phyloP scores from a whole-genome alignment of 2,888 invertebrate species.

The Brenthis ino region DNA sequence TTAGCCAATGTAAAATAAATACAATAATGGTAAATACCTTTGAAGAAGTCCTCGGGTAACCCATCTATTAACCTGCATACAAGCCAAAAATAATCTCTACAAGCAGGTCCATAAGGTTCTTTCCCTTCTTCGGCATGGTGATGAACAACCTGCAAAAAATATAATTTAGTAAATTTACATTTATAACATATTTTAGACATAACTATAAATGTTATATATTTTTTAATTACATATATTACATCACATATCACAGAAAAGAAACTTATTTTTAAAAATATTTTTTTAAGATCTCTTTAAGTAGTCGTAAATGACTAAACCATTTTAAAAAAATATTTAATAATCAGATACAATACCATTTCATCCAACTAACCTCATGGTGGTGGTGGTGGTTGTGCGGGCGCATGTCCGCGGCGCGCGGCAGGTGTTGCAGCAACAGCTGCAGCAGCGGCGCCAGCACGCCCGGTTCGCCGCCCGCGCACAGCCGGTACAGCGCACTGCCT shows the following conservation, averaged over 20 bases:
- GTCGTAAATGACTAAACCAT: too few species aligned
- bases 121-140: constrained; percentile 90
- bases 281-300: too few species aligned
- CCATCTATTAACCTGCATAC: constrained; percentile 94
- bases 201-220: too few species aligned
- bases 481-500: constrained; percentile 94
- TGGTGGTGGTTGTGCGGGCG: constrained; percentile 79
- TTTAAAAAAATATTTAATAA: too few species aligned
- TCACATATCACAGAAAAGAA: neutral
- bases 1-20: neutral
- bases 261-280: too few species aligned
- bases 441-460: constrained; percentile 89
- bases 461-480: constrained; percentile 89
- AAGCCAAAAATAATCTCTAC: constrained; percentile 97
- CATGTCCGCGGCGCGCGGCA: constrained; percentile 93
- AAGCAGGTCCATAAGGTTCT: constrained; percentile 96
- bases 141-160: constrained; percentile 71
- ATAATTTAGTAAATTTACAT: neutral
- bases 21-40: constrained; percentile 67
- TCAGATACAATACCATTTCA: too few species aligned
- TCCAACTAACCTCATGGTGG: constrained; percentile 54
- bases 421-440: constrained; percentile 89
- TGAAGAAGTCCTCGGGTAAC: constrained; percentile 89
- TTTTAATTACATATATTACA: neutral
- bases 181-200: neutral